These are phyloP conservation scores for Pipistrellus nathusii DNA, from an alignment of 2,797 vertebrate genomes.

Conservation along the genomic window DNA sequence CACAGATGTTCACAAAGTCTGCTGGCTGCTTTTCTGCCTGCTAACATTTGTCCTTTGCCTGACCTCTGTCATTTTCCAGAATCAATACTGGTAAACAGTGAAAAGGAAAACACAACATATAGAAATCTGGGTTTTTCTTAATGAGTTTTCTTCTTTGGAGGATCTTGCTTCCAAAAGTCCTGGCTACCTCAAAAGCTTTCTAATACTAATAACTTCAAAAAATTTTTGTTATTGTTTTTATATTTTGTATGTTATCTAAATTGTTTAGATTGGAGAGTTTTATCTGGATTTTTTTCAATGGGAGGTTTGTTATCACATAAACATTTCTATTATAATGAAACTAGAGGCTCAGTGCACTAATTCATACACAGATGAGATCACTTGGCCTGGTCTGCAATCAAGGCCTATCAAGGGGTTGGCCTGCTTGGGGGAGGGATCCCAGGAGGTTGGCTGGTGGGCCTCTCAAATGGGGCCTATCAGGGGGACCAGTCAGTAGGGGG, in stretches of 20 bases:
- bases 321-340: background rate
- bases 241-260: background rate
- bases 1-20: background rate
- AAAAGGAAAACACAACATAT: background rate
- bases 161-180: background rate
- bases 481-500: too few species aligned
- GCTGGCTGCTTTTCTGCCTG: background rate
- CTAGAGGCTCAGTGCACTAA: too few species aligned
- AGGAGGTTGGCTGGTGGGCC: too few species aligned
- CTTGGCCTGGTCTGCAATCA: too few species aligned
- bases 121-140: background rate
- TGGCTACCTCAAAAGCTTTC: background rate
- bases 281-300: background rate
- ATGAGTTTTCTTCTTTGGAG: background rate
- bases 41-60: background rate
- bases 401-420: too few species aligned
- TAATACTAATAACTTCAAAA: background rate
- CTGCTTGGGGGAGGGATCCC: fast-evolving
- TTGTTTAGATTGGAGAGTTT: background rate
- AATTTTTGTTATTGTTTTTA: background rate
- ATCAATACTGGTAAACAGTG: background rate
- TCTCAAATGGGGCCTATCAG: too few species aligned
- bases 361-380: too few species aligned
- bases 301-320: background rate
- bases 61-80: background rate